Percentiles rank a stretch among this genome's conserved stretches.
These are phyloP conservation scores for Sisor rabdophorus DNA, from an alignment of 2,113 vertebrate genomes.

Conservation along the genomic window DNA sequence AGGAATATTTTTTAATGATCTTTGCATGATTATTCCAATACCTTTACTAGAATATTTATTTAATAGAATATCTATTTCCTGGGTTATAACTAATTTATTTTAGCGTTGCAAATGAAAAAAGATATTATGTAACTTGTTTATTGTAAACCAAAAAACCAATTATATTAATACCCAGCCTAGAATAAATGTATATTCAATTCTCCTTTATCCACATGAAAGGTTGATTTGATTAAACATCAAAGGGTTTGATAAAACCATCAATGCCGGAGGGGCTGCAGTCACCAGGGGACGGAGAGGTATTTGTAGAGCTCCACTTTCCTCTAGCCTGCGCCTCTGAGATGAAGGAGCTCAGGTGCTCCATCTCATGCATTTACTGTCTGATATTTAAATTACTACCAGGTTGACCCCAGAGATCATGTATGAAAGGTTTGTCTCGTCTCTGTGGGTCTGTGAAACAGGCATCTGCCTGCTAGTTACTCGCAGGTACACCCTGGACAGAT, in stretches of 20 bases:
- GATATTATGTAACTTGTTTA: conserved; percentile 36
- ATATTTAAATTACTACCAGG: conserved; percentile 41
- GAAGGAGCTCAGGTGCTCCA: conserved; percentile 50
- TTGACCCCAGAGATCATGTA: conserved; percentile 32
- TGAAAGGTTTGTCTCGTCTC: conserved; percentile 30
- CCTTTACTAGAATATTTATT: neutral
- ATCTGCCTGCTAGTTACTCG: conserved; percentile 16
- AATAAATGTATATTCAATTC: conserved; percentile 45
- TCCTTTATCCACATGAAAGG: conserved; percentile 47
- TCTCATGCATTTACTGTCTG: conserved; percentile 44
- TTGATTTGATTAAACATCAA: conserved; percentile 53
- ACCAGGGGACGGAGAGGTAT: conserved; percentile 38
- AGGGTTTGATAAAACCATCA: conserved; percentile 37
- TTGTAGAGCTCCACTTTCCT: conserved; percentile 41
- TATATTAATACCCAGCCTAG: conserved; percentile 40
- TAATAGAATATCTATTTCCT: neutral
- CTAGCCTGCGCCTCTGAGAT: conserved; percentile 36
- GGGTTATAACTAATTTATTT: neutral
- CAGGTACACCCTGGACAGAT: too few relatives aligned
- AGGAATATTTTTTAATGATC: neutral
- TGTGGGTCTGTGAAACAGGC: conserved; percentile 4
- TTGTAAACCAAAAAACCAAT: conserved; percentile 38
- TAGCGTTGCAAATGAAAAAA: neutral
- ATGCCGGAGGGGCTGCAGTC: conserved; percentile 34
- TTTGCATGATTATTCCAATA: neutral